A percentile compares a stretch with the other conserved stretches of the same genome.
These are phyloP conservation scores for Linnaemya vulpina DNA, from an alignment of 2,888 invertebrate genomes.

Conservation along the genomic window DNA sequence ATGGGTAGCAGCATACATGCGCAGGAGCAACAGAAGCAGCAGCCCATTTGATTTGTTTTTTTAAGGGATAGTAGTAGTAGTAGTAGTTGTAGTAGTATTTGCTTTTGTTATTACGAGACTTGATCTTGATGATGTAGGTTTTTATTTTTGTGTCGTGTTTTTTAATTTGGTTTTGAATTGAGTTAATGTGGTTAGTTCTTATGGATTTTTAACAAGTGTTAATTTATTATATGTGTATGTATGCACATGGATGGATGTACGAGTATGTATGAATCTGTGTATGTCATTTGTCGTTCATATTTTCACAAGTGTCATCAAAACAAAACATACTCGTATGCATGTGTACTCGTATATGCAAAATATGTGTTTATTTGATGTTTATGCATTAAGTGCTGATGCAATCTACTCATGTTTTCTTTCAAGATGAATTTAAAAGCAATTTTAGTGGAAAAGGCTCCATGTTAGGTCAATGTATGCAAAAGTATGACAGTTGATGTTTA, in stretches of 20 bases:
- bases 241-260: not conserved
- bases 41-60: slow-evolving; percentile 64
- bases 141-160: slow-evolving; percentile 61
- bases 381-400: slow-evolving; percentile 35
- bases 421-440: slow-evolving; percentile 31
- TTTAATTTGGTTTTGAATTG: slow-evolving; percentile 32
- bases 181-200: slow-evolving; percentile 26
- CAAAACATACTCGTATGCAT: no score
- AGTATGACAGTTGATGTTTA: slow-evolving; percentile 26
- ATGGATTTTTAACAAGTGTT: slow-evolving; percentile 44
- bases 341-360: no score
- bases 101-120: slow-evolving; percentile 75
- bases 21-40: slow-evolving; percentile 40
- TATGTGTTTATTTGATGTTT: not conserved
- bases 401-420: not conserved
- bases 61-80: slow-evolving; percentile 73
- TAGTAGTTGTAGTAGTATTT: slow-evolving; percentile 74
- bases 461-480: not conserved
- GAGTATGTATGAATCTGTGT: not conserved
- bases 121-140: slow-evolving; percentile 71
- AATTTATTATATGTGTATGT: not conserved
- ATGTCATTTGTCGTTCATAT: not conserved
- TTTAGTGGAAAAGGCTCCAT: not conserved
- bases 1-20: slow-evolving; percentile 28
- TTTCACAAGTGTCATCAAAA: no score